A percentile compares a stretch with the other conserved stretches of the same genome.
These are phyloP conservation scores for Galaxea fascicularis DNA, from an alignment of 92 coral and sea anemone species.

Conservation along the genomic window DNA sequence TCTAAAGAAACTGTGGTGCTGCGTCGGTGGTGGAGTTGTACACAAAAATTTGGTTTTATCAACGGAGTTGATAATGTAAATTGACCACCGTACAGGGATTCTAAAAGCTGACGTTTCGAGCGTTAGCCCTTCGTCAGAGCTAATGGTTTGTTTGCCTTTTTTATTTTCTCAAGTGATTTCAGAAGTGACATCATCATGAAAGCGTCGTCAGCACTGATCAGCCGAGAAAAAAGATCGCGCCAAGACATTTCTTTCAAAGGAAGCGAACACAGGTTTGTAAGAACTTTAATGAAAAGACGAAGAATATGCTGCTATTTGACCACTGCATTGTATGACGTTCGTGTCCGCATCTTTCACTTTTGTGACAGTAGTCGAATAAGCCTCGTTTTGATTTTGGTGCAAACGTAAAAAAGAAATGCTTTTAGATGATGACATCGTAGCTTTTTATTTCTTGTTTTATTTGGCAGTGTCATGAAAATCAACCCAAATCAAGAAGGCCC, in stretches of 20 bases:
- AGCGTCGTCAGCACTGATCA: slow-evolving; percentile 85
- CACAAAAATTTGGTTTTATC: too few species aligned
- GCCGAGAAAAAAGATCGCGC: slow-evolving; percentile 81
- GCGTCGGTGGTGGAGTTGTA: too few species aligned
- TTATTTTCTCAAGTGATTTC: slow-evolving; percentile 58
- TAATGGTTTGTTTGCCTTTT: neutral
- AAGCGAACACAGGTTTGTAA: slow-evolving; percentile 79
- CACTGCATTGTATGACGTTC: neutral
- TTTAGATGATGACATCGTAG: neutral
- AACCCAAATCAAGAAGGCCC: slow-evolving; percentile 61
- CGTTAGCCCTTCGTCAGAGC: too few species aligned
- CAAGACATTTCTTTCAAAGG: slow-evolving; percentile 68
- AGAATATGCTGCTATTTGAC: neutral
- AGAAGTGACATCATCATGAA: slow-evolving; percentile 93
- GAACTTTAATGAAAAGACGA: neutral
- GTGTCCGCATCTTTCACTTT: too few species aligned
- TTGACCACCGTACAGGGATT: too few species aligned
- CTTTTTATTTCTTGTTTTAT: slow-evolving; percentile 5
- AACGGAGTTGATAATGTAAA: too few species aligned
- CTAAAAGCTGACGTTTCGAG: too few species aligned
- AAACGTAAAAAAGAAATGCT: too few species aligned
- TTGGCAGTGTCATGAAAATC: slow-evolving; percentile 61
- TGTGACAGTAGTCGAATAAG: too few species aligned
- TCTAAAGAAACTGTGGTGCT: too few species aligned
- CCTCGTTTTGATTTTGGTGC: too few species aligned